Evolutionary conservation across 2,113 vertebrate species (phyloP), one percentile per base, ranked within the genome.

Genomic region (Caranx melampygus): DNA sequence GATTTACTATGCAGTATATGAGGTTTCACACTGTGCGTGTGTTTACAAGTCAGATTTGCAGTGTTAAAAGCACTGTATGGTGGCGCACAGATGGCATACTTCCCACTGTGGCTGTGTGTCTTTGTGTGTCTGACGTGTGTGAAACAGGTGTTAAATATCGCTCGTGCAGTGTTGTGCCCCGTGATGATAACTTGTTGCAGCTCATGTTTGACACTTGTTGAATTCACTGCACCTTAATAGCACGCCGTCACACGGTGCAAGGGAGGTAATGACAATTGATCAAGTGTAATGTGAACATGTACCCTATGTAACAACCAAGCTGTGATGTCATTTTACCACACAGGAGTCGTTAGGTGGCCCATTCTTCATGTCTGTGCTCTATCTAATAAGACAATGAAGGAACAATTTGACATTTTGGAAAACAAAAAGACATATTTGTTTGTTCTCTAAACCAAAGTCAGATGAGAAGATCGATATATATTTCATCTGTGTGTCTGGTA

Each of bases 51-150:
- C n/a, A 42, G 18, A 76, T 63, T 12, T 82, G 62, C 74, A 82
- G 81, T 79, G 83, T 84, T 67, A 88, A 60, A 76, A 71, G 79
- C 12, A 1, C 62, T 87, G 72, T 86, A 63, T 73, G 64, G 66
- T 74, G 63, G 35, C 33, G 26, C 75, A 60, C 82, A 69, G 77
- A 83, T 82, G 71, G 82, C 45, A 1, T 58, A 52, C 69, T 80
- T 81, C 79, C 73, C 70, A 84, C 45, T 62, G 75, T 2, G 15
- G 67, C 47, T 75, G 44, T 78, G 80, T 49, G 44, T 80, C 59
- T 16, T 42, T 75, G 44, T 78, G 80, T 49, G 44, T 80, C 60
- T n/a, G 67, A 63, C 58, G 64, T 63, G 74, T 72, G 62, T 37
- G 33, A 45, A 74, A 51, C 52, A 72, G 84, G 72, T 70, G 84